These are phyloP conservation scores for Ostrea denselamellosa DNA, from an alignment of 1,140 invertebrate species.

Conservation along the genomic window DNA sequence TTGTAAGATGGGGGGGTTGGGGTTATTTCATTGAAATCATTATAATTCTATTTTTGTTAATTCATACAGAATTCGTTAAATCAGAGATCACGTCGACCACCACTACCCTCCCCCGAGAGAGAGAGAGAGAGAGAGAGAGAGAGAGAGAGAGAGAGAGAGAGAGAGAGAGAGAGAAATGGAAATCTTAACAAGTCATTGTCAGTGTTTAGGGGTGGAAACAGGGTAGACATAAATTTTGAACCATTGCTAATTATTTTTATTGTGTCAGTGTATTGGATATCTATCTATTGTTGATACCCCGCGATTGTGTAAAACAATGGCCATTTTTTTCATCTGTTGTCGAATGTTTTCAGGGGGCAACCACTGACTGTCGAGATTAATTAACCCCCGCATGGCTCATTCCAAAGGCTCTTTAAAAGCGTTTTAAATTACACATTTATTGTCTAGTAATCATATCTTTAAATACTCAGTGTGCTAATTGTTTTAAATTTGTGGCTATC, in stretches of 20 bases:
- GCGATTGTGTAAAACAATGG: background rate
- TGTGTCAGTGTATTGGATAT: background rate
- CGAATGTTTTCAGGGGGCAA: background rate
- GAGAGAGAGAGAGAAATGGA: background rate
- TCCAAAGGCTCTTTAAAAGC: background rate
- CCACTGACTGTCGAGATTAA: background rate
- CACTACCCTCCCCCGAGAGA: too few species aligned
- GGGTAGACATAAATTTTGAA: constrained; percentile 1
- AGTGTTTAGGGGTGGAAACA: background rate
- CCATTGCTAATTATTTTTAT: background rate
- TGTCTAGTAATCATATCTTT: background rate
- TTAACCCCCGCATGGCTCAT: constrained; percentile 7
- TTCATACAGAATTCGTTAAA: too few species aligned
- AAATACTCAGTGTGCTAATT: background rate
- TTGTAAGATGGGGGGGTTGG: too few species aligned
- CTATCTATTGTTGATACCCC: background rate
- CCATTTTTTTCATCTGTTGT: background rate
- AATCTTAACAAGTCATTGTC: background rate
- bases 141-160: too few species aligned
- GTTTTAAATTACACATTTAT: constrained; percentile 20
- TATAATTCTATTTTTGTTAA: too few species aligned
- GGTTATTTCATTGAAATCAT: too few species aligned
- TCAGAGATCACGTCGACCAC: too few species aligned
- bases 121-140: too few species aligned
- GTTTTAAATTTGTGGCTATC: background rate